A percentile compares a stretch with the other conserved stretches of the same genome.
These are phyloP conservation scores for Cavia porcellus DNA, from an alignment of 2,113 vertebrate species.

Conservation along the genomic window DNA sequence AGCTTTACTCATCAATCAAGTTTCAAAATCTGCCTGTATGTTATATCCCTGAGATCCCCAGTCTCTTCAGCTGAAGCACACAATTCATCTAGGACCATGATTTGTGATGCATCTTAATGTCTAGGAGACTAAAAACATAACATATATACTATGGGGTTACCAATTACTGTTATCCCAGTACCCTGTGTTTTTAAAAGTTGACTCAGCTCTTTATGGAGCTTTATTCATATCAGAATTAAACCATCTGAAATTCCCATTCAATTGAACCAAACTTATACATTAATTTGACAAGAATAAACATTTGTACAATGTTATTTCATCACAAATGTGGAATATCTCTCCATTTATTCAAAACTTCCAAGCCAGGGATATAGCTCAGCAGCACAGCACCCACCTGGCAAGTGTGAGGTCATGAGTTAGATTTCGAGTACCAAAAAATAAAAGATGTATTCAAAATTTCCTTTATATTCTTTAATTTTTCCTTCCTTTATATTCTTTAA, in stretches of 20 bases:
- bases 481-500: not conserved
- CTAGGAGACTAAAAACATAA: not conserved
- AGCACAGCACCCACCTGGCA: too few relatives aligned
- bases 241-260: not conserved
- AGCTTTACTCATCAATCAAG: not conserved
- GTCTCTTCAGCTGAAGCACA: not conserved
- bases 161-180: too few relatives aligned
- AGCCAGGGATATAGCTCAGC: too few relatives aligned
- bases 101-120: not conserved
- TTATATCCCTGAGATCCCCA: not conserved
- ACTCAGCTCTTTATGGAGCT: not conserved
- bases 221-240: constrained; percentile 45
- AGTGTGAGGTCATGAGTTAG: too few relatives aligned
- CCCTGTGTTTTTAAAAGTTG: not conserved
- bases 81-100: not conserved
- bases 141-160: too few relatives aligned
- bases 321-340: not conserved
- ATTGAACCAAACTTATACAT: not conserved
- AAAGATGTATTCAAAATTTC: not conserved
- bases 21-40: not conserved
- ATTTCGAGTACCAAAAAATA: too few relatives aligned
- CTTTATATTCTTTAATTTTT: constrained; percentile 43
- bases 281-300: not conserved
- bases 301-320: not conserved
- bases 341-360: constrained; percentile 33